These are phyloP conservation scores for Atta colombica DNA, from an alignment of 1,140 invertebrate genomes.

Conservation along the genomic window DNA sequence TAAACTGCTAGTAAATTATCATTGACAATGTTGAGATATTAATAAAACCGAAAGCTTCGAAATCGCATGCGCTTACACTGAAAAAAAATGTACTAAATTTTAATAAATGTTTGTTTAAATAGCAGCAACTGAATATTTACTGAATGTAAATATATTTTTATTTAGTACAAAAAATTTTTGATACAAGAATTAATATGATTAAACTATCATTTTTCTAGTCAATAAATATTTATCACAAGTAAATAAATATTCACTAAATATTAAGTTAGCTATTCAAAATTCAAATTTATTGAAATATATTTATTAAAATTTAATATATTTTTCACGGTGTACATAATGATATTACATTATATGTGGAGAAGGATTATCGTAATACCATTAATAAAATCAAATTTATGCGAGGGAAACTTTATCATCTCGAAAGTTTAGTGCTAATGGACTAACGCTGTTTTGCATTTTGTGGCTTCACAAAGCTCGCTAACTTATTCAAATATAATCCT, in stretches of 20 bases:
- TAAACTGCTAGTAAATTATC: slow-evolving; percentile 20
- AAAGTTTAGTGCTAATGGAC: background rate
- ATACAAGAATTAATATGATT: no score
- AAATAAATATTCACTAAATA: no score
- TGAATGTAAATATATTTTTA: no score
- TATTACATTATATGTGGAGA: background rate
- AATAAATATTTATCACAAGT: no score
- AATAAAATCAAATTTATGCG: slow-evolving; percentile 27
- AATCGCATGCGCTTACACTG: background rate
- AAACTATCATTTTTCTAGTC: no score
- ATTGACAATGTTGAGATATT: background rate
- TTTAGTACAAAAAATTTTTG: no score
- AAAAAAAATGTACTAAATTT: no score
- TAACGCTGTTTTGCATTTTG: slow-evolving; percentile 13
- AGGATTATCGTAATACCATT: slow-evolving; percentile 8
- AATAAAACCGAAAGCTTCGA: background rate
- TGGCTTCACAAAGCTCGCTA: background rate
- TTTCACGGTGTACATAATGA: background rate
- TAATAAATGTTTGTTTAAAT: no score
- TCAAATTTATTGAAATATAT: no score
- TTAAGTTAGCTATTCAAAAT: no score
- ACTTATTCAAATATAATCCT: slow-evolving; percentile 18
- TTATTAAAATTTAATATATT: no score
- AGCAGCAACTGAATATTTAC: no score
- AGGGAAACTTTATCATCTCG: background rate